phyloP scores from a whole-genome alignment of 2,888 invertebrate species.

The Isotomurus palustris region DNA sequence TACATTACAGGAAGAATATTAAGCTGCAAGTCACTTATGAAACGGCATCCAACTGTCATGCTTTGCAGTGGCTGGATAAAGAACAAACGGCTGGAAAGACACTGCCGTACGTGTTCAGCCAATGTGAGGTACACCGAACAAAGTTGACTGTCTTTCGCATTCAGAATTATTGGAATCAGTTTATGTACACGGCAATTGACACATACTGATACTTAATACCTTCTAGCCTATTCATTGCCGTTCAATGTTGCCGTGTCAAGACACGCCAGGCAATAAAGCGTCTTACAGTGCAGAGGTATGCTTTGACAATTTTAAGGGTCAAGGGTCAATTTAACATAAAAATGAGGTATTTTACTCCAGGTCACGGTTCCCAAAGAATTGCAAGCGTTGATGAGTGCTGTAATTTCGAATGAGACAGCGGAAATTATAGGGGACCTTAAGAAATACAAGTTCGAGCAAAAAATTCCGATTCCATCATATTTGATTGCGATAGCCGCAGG shows the following conservation, averaged over 20 bases:
- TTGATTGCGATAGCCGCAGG: conserved; percentile 86
- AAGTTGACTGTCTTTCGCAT: background rate
- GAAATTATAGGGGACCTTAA: conserved; percentile 45
- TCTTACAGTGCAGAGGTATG: conserved; percentile 67
- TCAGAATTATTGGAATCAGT: too few relatives aligned
- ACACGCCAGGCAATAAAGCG: conserved; percentile 83
- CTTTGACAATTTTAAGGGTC: conserved; percentile 36
- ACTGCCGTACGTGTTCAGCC: conserved; percentile 64
- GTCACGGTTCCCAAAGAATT: conserved; percentile 69
- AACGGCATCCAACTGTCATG: conserved; percentile 66
- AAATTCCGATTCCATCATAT: conserved; percentile 82
- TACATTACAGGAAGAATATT: background rate
- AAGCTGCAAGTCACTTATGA: conserved; percentile 14
- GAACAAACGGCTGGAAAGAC: conserved; percentile 82
- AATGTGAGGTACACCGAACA: conserved; percentile 43
- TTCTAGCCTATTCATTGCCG: conserved; percentile 31
- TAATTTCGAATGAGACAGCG: conserved; percentile 55
- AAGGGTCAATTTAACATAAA: background rate
- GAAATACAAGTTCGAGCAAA: conserved; percentile 61
- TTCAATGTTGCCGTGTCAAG: conserved; percentile 34
- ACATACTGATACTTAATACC: background rate
- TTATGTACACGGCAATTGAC: too few relatives aligned
- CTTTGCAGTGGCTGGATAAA: conserved; percentile 82
- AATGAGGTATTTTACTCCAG: conserved; percentile 48
- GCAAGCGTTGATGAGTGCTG: conserved; percentile 83